phyloP scores from a whole-genome alignment of 2,113 vertebrate species.

The Rhinichthys klamathensis region DNA sequence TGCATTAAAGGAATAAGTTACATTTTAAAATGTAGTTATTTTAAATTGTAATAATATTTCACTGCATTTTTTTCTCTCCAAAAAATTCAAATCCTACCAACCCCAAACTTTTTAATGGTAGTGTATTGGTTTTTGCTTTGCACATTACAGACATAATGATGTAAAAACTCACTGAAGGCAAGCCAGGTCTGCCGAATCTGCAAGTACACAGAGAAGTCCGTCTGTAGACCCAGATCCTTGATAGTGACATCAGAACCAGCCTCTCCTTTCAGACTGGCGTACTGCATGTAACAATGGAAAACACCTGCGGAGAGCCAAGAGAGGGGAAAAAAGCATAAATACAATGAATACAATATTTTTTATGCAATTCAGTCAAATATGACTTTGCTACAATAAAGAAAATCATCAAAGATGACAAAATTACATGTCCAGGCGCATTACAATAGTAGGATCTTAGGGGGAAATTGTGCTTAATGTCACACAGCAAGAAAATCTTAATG shows the following conservation, averaged over 20 bases:
- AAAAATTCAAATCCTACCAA: not conserved
- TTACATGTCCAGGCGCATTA: not conserved
- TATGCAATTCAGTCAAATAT: not conserved
- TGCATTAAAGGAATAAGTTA: not conserved
- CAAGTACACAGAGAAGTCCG: slow-evolving; percentile 87
- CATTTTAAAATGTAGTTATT: not conserved
- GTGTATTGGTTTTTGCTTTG: not conserved
- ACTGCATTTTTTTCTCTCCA: not conserved
- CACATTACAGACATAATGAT: not conserved
- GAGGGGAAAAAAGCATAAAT: not conserved
- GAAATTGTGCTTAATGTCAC: no score
- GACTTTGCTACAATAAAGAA: not conserved
- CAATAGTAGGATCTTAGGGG: not conserved
- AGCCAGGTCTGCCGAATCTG: slow-evolving; percentile 94
- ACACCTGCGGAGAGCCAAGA: slow-evolving; percentile 77
- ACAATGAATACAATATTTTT: not conserved
- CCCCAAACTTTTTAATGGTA: not conserved
- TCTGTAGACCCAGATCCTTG: slow-evolving; percentile 91
- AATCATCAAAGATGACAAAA: not conserved
- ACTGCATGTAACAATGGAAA: slow-evolving; percentile 93
- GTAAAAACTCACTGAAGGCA: slow-evolving; percentile 84
- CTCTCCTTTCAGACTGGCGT: slow-evolving; percentile 74
- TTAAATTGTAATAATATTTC: not conserved
- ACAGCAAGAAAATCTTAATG: not conserved
- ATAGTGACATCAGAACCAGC: slow-evolving; percentile 84